A percentile compares a stretch with the other conserved stretches of the same genome.
Evolutionary conservation across 2,797 vertebrate genomes (phyloP).

Genomic region (Lagodon rhomboides): DNA sequence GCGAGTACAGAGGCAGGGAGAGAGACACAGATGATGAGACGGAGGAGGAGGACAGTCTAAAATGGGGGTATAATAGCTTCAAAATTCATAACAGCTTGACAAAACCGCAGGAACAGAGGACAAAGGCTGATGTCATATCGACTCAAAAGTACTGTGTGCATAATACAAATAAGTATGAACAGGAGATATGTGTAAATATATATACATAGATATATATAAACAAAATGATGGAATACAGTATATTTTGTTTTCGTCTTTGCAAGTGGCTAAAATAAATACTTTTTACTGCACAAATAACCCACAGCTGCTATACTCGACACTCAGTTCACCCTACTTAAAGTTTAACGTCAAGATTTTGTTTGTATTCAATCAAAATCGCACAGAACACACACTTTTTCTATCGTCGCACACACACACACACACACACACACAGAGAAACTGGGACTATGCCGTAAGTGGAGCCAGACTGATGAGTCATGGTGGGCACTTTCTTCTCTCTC

Average conservation of each 20-base stretch:
- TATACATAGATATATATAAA: too few species aligned
- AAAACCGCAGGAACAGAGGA: constrained; percentile 19
- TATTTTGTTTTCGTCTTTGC: background rate
- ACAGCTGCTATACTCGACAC: constrained; percentile 7
- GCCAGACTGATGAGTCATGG: constrained; percentile 60
- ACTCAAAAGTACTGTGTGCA: constrained; percentile 2
- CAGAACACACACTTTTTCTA: background rate
- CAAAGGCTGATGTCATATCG: constrained; percentile 17
- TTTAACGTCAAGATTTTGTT: constrained; percentile 14
- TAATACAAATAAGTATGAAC: constrained; percentile 3
- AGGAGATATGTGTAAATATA: too few species aligned
- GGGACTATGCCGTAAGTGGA: constrained; percentile 43
- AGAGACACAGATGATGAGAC: constrained; percentile 37
- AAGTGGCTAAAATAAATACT: background rate
- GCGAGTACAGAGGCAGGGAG: constrained; percentile 16
- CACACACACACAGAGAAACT: constrained; percentile 25
- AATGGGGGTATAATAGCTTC: constrained; percentile 8
- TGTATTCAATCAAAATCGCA: constrained; percentile 16
- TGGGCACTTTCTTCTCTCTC: constrained; percentile 26
- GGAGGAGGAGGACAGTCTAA: constrained; percentile 4
- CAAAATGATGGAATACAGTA: background rate
- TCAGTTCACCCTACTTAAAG: constrained; percentile 12
- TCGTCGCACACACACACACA: constrained; percentile 5
- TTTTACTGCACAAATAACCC: constrained; percentile 8
- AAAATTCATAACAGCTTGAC: constrained; percentile 26